Base-by-base conservation (phyloP, 2,888 invertebrate species). In the Drosophila tanythrix region DNA sequence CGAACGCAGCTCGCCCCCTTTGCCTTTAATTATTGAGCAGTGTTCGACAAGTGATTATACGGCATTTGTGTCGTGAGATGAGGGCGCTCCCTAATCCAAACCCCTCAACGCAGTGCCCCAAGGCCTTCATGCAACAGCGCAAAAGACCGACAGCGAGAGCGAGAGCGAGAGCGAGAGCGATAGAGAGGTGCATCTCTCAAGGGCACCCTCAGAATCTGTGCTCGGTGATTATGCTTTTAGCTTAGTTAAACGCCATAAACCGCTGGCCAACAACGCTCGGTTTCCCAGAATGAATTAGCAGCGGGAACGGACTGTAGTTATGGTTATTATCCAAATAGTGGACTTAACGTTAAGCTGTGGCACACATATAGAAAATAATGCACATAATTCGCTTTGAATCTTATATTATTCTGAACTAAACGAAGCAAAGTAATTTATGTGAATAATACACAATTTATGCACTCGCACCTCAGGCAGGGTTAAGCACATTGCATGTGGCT, bases 31-130 rank as follows among this genome's bases (percentile, higher is more conserved):
- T 90, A 90, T 89, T 89, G 90, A 79, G 85, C 85, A 82, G 76
- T 72, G 85, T 90, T 90, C 90, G 90, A 90, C 90, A 89, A 87
- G 90, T 87, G 88, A 87, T 87, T 90, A 87, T 90, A 89, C 74
- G 74, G 88, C 86, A 82, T 90, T 90, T 85, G 83, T 84, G 83
- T 89, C 83, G 90, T 83, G 83, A 85, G 82, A 55, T 71, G 79
- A 70, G 82, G 71, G 69, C 81, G 79, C 68, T 74, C 70, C 68
- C 53, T 60, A 53, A 59, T 8, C 46, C 46, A 25, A 46, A 8
- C 46, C 46, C 46, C 46, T 27, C 67, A 61, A 57, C 59, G 65
- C 63, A 63, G 50, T 50, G 57, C 77, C 56, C 51, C 53, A 48
- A 35, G 53, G 52, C 25, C 11, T 43, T 5, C 43, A 21, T 11